phyloP scores from a whole-genome alignment of 2,797 vertebrate species.

The Poliocrania exsul region DNA sequence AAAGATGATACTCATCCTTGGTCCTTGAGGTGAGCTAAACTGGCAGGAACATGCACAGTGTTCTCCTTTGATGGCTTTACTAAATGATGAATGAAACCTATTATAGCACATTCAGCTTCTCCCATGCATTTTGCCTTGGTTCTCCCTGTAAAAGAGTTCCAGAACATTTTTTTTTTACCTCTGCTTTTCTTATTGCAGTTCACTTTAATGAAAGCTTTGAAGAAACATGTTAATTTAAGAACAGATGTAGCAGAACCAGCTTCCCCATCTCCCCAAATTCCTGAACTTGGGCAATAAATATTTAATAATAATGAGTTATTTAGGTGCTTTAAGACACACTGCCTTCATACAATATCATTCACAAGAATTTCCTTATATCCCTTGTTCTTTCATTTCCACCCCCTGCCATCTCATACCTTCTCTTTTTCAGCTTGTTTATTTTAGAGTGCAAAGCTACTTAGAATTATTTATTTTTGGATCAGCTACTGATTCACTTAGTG shows the following conservation, averaged over 20 bases:
- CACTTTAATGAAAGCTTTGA: not conserved
- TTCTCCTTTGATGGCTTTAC: not conserved
- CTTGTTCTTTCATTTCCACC: not conserved
- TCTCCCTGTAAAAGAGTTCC: not conserved
- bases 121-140: not conserved
- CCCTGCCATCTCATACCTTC: not conserved
- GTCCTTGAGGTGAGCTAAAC: not conserved
- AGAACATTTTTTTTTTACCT: not conserved
- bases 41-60: not conserved
- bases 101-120: not conserved
- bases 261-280: not conserved
- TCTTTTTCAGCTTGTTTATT: slow-evolving; percentile 42
- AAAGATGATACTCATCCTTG: not conserved
- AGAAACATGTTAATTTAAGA: not conserved
- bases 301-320: not conserved
- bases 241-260: not conserved
- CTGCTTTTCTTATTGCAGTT: not conserved
- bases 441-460: slow-evolving; percentile 51
- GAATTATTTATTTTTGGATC: slow-evolving; percentile 65
- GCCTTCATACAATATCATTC: not conserved
- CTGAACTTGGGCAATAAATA: not conserved
- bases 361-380: not conserved
- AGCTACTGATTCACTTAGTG: slow-evolving; percentile 61
- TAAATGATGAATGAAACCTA: not conserved
- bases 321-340: not conserved